Evolutionary conservation across 2,888 invertebrate genomes (phyloP).

Genomic region (Spilosoma lubricipeda): DNA sequence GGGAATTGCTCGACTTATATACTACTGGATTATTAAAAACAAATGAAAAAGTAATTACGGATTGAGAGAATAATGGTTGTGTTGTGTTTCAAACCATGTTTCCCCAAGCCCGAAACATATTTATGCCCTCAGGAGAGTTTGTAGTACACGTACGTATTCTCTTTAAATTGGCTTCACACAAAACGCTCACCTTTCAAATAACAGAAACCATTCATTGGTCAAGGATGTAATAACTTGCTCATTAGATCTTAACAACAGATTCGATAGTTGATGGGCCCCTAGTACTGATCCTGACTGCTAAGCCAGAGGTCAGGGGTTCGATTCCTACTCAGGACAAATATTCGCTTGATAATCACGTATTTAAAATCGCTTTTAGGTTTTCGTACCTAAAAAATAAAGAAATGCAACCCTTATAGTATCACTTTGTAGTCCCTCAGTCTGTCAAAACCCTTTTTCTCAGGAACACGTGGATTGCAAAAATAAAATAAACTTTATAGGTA

Average conservation of each 20-base stretch:
- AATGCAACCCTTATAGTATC: too few species aligned
- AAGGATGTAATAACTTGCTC: not conserved
- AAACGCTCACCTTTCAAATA: not conserved
- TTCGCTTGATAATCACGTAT: too few species aligned
- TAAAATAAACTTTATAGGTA: not conserved
- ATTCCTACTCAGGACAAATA: too few species aligned
- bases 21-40: not conserved
- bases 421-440: too few species aligned
- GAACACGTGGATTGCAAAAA: not conserved
- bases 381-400: too few species aligned
- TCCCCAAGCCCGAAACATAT: not conserved
- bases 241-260: not conserved
- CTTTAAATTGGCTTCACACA: not conserved
- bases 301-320: too few species aligned
- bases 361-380: too few species aligned
- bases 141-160: not conserved
- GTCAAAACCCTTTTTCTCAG: too few species aligned
- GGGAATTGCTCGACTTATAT: too few species aligned
- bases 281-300: too few species aligned
- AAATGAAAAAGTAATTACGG: not conserved
- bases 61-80: not conserved
- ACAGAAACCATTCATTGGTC: not conserved
- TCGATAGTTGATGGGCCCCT: too few species aligned
- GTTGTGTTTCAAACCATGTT: too few species aligned
- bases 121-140: not conserved